A percentile compares a stretch with the other conserved stretches of the same genome.
phyloP scores from a whole-genome alignment of 1,140 invertebrate species.

The Drosophila cardini region DNA sequence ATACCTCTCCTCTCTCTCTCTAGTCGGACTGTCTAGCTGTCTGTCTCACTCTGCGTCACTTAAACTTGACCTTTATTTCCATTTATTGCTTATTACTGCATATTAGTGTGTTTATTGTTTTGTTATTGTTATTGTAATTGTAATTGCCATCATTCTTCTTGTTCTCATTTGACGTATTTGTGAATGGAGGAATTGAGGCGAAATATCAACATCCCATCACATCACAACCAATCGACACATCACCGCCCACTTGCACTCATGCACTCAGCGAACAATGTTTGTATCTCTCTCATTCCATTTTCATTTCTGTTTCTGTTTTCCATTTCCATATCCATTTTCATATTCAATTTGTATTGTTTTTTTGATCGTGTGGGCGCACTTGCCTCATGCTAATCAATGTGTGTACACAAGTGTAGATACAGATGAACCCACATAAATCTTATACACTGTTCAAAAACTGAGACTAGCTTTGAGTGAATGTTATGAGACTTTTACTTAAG shows the following conservation, averaged over 20 bases:
- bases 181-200: constrained; percentile 36
- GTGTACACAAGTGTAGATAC: constrained; percentile 22
- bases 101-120: constrained; percentile 45
- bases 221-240: constrained; percentile 10
- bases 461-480: no score
- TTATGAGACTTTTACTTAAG: no score
- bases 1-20: neutral
- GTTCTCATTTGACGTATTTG: constrained; percentile 38
- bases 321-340: constrained; percentile 1
- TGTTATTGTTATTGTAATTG: constrained; percentile 50
- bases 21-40: neutral
- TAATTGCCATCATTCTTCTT: constrained; percentile 46
- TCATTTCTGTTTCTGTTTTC: constrained; percentile 14
- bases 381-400: constrained; percentile 24
- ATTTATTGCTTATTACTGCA: constrained; percentile 75
- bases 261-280: constrained; percentile 24
- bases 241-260: constrained; percentile 52
- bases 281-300: constrained; percentile 32
- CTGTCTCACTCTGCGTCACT: constrained; percentile 51
- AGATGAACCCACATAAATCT: constrained; percentile 3
- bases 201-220: no score
- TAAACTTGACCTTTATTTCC: constrained; percentile 80
- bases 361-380: constrained; percentile 33
- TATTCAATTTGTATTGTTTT: constrained; percentile 11
- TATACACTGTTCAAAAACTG: no score